These are phyloP conservation scores for Perizoma flavofasciatum DNA, from an alignment of 2,888 invertebrate species.

Conservation along the genomic window DNA sequence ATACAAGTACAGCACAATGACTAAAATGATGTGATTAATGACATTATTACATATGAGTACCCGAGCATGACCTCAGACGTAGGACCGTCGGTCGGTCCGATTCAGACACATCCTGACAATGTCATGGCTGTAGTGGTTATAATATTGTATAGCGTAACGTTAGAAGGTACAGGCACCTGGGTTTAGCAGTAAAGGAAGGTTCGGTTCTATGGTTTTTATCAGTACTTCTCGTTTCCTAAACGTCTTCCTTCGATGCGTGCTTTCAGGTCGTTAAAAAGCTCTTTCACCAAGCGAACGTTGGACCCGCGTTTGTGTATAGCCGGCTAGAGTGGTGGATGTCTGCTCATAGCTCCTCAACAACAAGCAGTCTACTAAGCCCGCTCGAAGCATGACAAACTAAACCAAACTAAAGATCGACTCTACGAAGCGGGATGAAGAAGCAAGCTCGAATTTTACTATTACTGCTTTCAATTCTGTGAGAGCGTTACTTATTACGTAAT, in stretches of 20 bases:
- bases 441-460: conserved; percentile 57
- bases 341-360: conserved; percentile 56
- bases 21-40: conserved; percentile 73
- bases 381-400: conserved; percentile 63
- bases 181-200: conserved; percentile 48
- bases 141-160: conserved; percentile 38
- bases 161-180: conserved; percentile 41
- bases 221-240: conserved; percentile 41
- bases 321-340: conserved; percentile 50
- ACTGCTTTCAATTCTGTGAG: conserved; percentile 41
- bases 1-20: conserved; percentile 79
- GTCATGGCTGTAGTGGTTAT: conserved; percentile 37
- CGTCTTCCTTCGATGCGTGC: conserved; percentile 55
- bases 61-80: conserved; percentile 44
- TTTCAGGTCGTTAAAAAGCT: conserved; percentile 56
- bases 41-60: conserved; percentile 63
- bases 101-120: conserved; percentile 19
- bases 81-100: conserved; percentile 35
- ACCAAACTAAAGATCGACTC: conserved; percentile 56
- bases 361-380: conserved; percentile 65
- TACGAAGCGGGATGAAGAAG: conserved; percentile 71
- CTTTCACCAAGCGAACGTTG: conserved; percentile 66
- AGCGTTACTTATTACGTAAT: conserved; percentile 24
- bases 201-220: conserved; percentile 34
- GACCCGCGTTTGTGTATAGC: conserved; percentile 54